phyloP scores from a whole-genome alignment of 2,797 vertebrate genomes.

The Epinephelus awoara region DNA sequence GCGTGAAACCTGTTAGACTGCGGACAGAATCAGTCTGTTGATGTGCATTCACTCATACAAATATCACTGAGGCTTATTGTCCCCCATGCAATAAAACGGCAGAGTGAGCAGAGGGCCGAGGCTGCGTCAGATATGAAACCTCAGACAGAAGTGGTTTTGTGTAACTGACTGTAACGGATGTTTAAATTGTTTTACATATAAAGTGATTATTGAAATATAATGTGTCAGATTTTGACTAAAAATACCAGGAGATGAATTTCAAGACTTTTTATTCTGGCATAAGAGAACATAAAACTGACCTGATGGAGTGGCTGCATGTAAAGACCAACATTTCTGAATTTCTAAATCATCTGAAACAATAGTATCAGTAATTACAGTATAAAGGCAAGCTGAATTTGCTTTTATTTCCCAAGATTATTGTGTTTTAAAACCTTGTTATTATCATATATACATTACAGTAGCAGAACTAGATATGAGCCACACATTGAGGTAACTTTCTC shows the following conservation, averaged over 20 bases:
- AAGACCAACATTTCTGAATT: background rate
- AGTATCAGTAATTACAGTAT: no score
- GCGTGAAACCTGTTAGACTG: slow-evolving; percentile 58
- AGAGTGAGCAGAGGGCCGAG: slow-evolving; percentile 33
- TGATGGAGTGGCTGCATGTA: background rate
- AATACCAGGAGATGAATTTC: background rate
- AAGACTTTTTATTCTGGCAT: background rate
- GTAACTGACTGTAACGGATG: background rate
- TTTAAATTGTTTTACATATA: background rate
- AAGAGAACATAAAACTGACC: background rate
- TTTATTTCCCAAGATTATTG: background rate
- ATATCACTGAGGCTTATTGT: slow-evolving; percentile 64
- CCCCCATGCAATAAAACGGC: slow-evolving; percentile 33
- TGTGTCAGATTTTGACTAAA: background rate
- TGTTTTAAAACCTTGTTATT: background rate
- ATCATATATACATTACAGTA: background rate
- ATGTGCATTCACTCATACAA: slow-evolving; percentile 70
- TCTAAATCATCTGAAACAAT: no score
- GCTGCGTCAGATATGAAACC: background rate
- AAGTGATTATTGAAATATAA: background rate
- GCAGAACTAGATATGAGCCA: background rate
- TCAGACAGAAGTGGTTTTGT: background rate
- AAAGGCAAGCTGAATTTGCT: background rate
- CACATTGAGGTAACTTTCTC: background rate
- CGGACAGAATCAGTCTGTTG: slow-evolving; percentile 61